phyloP scores from a whole-genome alignment of 2,888 invertebrate genomes.

The Eupithecia subumbrata region DNA sequence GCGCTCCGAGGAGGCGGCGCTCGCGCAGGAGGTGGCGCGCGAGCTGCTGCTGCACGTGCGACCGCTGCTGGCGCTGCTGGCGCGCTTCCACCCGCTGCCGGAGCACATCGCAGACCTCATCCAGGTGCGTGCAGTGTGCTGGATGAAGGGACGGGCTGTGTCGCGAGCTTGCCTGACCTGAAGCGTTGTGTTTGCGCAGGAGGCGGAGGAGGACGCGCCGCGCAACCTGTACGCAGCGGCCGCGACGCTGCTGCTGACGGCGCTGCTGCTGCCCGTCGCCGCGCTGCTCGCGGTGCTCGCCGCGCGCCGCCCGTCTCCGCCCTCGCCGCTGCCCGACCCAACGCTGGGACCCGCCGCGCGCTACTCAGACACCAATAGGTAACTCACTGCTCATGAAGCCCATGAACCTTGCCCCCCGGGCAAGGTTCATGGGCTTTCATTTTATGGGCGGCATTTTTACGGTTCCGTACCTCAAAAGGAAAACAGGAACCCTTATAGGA shows the following conservation, averaged over 20 bases:
- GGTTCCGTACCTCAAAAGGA: no score
- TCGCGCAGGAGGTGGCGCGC: constrained; percentile 51
- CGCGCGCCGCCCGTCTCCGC: constrained; percentile 32
- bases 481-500: no score
- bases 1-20: constrained; percentile 42
- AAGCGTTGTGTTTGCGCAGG: constrained; percentile 48
- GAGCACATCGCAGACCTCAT: constrained; percentile 51
- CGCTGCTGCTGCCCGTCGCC: constrained; percentile 55
- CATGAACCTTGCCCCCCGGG: no score
- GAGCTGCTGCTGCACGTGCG: constrained; percentile 50
- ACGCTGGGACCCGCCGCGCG: constrained; percentile 49
- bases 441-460: no score
- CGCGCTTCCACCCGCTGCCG: constrained; percentile 56
- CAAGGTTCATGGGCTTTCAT: no score
- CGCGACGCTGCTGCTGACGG: constrained; percentile 47
- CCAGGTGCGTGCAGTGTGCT: constrained; percentile 41
- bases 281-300: constrained; percentile 52
- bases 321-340: constrained; percentile 40
- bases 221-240: constrained; percentile 58
- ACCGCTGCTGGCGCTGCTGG: constrained; percentile 52
- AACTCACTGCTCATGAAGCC: not conserved
- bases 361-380: constrained; percentile 32
- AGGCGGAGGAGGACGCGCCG: constrained; percentile 60
- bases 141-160: no score
- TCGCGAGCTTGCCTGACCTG: not conserved